Evolutionary conservation across 2,797 vertebrate genomes (phyloP), one percentile per base, ranked within the genome.

Genomic region (Eleutherodactylus coqui): DNA sequence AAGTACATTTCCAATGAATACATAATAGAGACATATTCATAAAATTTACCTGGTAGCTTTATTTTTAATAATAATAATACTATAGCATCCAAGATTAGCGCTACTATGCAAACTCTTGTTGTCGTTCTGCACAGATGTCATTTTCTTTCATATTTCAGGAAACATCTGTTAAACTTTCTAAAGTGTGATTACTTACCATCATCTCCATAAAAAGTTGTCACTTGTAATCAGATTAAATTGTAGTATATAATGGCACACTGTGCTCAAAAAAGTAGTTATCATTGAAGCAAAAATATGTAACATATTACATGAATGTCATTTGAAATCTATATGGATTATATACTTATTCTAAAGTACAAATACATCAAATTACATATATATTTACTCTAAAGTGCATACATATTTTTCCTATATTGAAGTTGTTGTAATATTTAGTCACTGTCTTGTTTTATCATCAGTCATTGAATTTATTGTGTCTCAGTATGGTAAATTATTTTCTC

Each of bases 161-260:
- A 82, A 82, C 80, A 82, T 82, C 80, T 82, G 80, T 36, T 82
- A 73, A 82, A 82, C 70, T 53, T 73, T 82, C 36, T 10, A 82
- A 82, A 55, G 80, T 75, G 82, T 83, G 51, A 83, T 62, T 75
- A 36, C 38, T 47, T 62, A 19, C 29, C 27, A 75, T 83, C 70
- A 14, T 75, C 17, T 75, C 70, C 51, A 62, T 27, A 62, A 83
- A 82, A 82, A 51, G 47, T 82, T 82, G 80, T 73, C 43, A 70
- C 24, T 36, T 81, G 41, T 81, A 67, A 81, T 49, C 49, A 72
- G 67, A 41, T 55, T 43, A 55, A 82, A 55, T 55, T 82, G 45
- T 72, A 34, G n/a, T 72, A 36, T 41, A 21, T 38, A 21, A 38
- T 82, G 75, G 13, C 75, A 55, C 29, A 77, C 75, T 36, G 16